Evolutionary conservation across 2,113 vertebrate species (phyloP).

Genomic region (Dendrocopos noguchii): DNA sequence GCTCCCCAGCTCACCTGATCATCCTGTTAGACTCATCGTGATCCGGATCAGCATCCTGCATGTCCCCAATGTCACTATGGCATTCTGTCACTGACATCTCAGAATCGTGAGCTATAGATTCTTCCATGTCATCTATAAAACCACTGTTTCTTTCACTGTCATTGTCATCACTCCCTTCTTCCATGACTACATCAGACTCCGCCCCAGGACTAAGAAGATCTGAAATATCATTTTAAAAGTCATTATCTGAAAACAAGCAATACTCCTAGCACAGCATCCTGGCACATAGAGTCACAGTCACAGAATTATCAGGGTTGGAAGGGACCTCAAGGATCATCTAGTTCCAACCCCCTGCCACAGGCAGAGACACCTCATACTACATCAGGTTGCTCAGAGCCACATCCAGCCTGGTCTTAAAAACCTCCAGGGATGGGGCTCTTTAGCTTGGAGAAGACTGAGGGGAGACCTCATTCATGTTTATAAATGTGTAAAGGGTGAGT

Average conservation of each 20-base stretch:
- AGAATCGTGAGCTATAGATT: slow-evolving; percentile 83
- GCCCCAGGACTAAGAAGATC: slow-evolving; percentile 92
- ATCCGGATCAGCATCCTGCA: slow-evolving; percentile 86
- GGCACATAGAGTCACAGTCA: background rate
- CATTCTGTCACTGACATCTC: slow-evolving; percentile 81
- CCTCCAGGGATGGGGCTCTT: too few relatives aligned
- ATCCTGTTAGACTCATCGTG: slow-evolving; percentile 89
- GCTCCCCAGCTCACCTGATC: slow-evolving; percentile 83
- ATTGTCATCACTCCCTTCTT: slow-evolving; percentile 92
- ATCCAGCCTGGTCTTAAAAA: too few relatives aligned
- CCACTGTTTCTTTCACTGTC: slow-evolving; percentile 86
- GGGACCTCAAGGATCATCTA: too few relatives aligned
- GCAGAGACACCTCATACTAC: too few relatives aligned
- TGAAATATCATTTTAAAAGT: slow-evolving; percentile 66
- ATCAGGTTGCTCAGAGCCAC: too few relatives aligned
- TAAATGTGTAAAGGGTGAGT: too few relatives aligned
- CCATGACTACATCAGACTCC: slow-evolving; percentile 90
- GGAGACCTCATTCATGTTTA: too few relatives aligned
- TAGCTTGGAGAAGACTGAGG: too few relatives aligned
- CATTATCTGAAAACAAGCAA: background rate
- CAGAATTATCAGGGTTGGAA: too few relatives aligned
- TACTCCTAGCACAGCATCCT: background rate
- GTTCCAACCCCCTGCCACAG: too few relatives aligned
- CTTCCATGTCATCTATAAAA: slow-evolving; percentile 91
- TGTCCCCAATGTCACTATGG: slow-evolving; percentile 83